Evolutionary conservation across 2,888 invertebrate genomes (phyloP).

Genomic region (Oscheius sp.): DNA sequence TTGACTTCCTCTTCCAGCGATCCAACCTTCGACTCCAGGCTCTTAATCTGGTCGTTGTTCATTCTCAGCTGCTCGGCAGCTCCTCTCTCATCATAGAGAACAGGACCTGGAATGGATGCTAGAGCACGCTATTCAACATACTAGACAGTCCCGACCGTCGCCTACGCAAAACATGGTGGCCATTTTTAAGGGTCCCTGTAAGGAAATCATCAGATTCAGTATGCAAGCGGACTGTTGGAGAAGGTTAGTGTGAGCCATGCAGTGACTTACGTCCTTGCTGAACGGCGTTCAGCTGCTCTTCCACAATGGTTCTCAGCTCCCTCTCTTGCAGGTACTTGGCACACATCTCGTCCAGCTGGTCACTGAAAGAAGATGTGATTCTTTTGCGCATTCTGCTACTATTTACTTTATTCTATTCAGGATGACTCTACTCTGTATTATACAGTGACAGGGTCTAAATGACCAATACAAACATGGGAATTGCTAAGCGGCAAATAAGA

Average conservation of each 20-base stretch:
- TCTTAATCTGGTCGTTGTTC: not conserved
- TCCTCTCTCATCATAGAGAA: conserved; percentile 3
- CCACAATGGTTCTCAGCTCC: conserved; percentile 39
- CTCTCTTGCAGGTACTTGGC: conserved; percentile 42
- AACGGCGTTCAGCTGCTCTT: conserved; percentile 25
- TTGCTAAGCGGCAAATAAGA: too few species aligned
- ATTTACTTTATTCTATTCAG: not conserved
- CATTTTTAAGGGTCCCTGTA: not conserved
- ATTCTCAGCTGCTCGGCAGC: not conserved
- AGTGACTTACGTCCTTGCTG: conserved; percentile 27
- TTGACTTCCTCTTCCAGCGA: conserved; percentile 39
- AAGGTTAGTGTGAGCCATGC: not conserved
- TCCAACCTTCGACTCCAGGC: conserved; percentile 12
- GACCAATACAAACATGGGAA: not conserved
- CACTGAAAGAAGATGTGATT: conserved; percentile 23
- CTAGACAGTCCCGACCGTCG: conserved; percentile 22
- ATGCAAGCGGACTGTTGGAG: not conserved
- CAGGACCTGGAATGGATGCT: conserved; percentile 6
- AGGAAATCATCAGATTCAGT: not conserved
- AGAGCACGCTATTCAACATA: not conserved
- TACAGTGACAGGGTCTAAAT: not conserved
- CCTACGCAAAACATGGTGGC: conserved; percentile 15
- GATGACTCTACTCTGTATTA: not conserved
- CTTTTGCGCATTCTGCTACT: not conserved
- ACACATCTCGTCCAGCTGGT: conserved; percentile 43